These are phyloP conservation scores for Amblyjoppa proteus DNA, from an alignment of 2,888 invertebrate species.

Conservation along the genomic window DNA sequence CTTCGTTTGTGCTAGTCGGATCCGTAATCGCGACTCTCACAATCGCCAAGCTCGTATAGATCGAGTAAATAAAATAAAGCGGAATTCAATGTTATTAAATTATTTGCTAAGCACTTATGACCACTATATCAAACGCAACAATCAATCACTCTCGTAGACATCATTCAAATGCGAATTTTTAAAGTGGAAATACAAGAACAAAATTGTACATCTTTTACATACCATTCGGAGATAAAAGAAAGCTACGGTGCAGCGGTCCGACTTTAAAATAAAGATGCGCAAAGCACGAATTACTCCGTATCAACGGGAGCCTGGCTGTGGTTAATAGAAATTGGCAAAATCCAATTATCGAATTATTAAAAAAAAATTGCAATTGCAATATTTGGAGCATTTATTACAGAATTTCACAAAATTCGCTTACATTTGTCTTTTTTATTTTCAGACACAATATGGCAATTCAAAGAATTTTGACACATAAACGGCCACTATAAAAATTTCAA, in stretches of 20 bases:
- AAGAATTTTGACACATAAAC: neutral
- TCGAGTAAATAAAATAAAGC: neutral
- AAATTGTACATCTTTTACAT: neutral
- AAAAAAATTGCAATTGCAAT: conserved; percentile 9
- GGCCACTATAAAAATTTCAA: no score
- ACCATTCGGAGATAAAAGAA: neutral
- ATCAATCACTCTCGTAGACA: neutral
- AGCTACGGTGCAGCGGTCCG: neutral
- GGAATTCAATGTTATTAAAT: no score
- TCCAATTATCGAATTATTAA: neutral
- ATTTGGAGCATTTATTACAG: neutral
- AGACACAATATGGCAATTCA: neutral
- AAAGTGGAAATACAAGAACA: neutral
- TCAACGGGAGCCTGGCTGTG: neutral
- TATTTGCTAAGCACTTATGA: no score
- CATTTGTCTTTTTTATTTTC: neutral
- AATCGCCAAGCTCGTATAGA: conserved; percentile 51
- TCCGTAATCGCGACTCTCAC: conserved; percentile 54
- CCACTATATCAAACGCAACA: neutral
- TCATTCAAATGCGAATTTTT: neutral
- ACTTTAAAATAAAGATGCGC: neutral
- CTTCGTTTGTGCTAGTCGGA: conserved; percentile 44
- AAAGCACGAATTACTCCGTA: neutral
- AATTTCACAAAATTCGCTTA: neutral
- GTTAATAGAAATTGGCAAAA: neutral